These are phyloP conservation scores for Germaria angustata DNA, from an alignment of 2,888 invertebrate genomes.

Conservation along the genomic window DNA sequence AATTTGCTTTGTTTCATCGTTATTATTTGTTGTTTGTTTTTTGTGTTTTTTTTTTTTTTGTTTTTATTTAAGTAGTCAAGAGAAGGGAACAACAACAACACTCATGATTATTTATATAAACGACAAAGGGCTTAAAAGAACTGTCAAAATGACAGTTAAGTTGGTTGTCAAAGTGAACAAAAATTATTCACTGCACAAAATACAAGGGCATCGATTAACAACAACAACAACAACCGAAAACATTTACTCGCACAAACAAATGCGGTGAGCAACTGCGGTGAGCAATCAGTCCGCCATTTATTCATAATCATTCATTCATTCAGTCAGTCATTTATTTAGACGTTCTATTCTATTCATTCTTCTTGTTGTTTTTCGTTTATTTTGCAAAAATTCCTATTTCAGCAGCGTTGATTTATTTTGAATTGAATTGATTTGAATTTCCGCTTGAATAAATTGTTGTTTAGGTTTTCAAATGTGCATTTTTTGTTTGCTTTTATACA, in stretches of 20 bases:
- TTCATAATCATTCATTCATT: conserved; percentile 34
- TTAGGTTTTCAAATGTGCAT: conserved; percentile 15
- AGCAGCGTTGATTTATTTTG: conserved; percentile 53
- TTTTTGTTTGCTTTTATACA: neutral
- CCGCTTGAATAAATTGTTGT: conserved; percentile 66
- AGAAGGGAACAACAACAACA: conserved; percentile 36
- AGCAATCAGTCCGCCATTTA: conserved; percentile 54
- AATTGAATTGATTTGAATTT: conserved; percentile 69
- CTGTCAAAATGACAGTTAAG: conserved; percentile 67
- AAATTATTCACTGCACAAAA: conserved; percentile 39
- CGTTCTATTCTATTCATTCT: neutral
- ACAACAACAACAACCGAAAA: neutral
- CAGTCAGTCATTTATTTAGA: conserved; percentile 10
- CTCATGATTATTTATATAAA: conserved; percentile 17
- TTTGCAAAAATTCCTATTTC: neutral
- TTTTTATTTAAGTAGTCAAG: conserved; percentile 59
- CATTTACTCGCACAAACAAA: neutral
- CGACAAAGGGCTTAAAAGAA: conserved; percentile 43
- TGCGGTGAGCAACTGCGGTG: conserved; percentile 52
- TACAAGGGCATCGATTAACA: conserved; percentile 40
- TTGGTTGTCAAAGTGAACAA: conserved; percentile 66
- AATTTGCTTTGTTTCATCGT: conserved; percentile 37
- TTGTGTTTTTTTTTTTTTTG: conserved; percentile 56
- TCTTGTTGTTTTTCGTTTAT: neutral
- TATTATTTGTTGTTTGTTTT: conserved; percentile 39